Percentiles rank a stretch among this genome's conserved stretches.
Conservation (phyloP, 2,888 invertebrate genomes). For the Eupithecia vulgata region DNA sequence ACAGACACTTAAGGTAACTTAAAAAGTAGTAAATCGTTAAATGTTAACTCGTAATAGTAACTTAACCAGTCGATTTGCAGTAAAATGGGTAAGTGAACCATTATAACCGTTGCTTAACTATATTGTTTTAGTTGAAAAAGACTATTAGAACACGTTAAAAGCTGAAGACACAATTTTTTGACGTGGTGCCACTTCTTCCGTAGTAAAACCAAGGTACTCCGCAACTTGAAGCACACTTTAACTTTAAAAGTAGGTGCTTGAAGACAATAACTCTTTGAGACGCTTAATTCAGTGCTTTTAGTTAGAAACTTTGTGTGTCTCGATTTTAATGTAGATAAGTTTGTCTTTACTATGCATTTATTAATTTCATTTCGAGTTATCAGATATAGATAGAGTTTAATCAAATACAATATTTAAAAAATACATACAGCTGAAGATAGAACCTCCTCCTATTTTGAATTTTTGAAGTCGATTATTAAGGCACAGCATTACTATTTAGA, state of each 20-base stretch:
- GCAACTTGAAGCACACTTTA: slow-evolving; percentile 36
- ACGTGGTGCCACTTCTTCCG: slow-evolving; percentile 4
- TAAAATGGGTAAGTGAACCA: neutral
- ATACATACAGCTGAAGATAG: no score
- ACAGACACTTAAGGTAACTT: neutral
- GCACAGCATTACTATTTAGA: no score
- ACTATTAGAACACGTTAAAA: neutral
- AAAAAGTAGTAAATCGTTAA: neutral
- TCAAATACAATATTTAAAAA: neutral
- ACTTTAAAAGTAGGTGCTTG: slow-evolving; percentile 35
- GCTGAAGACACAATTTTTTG: neutral
- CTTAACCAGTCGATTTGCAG: neutral
- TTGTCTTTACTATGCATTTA: neutral
- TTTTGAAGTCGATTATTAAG: no score
- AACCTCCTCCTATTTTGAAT: no score
- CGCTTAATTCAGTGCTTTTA: slow-evolving; percentile 33
- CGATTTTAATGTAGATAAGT: slow-evolving; percentile 14
- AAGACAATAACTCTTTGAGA: slow-evolving; percentile 40
- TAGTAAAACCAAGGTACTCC: slow-evolving; percentile 13
- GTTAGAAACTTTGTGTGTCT: slow-evolving; percentile 12
- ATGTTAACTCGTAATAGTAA: neutral
- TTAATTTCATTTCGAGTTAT: neutral
- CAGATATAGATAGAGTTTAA: neutral
- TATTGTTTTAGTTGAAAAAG: neutral
- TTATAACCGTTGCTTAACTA: neutral